phyloP scores from a whole-genome alignment of 2,888 invertebrate genomes.

The Cryptus viduatorius region DNA sequence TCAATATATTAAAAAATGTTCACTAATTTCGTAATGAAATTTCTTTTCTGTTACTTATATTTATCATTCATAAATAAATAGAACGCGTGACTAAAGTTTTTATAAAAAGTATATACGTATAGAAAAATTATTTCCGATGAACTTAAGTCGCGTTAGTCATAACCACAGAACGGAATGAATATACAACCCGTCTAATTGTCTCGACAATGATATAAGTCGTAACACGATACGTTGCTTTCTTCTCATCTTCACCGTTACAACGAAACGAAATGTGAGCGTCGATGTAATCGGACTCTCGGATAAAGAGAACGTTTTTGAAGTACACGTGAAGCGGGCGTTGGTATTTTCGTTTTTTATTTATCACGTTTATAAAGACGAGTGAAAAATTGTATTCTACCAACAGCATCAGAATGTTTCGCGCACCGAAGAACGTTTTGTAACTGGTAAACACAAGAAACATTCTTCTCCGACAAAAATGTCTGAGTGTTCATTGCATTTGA shows the following conservation, averaged over 20 bases:
- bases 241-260: constrained; percentile 37
- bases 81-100: neutral
- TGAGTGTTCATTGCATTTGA: no score
- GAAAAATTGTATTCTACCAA: neutral
- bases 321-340: constrained; percentile 3
- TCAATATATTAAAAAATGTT: neutral
- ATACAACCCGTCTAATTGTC: neutral
- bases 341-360: constrained; percentile 12
- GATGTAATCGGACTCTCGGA: constrained; percentile 58
- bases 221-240: constrained; percentile 52
- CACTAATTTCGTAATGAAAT: neutral
- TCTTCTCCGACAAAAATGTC: neutral
- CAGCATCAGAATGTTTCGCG: neutral
- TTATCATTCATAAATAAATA: neutral
- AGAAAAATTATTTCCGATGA: neutral
- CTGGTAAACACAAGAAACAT: neutral
- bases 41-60: neutral
- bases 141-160: neutral
- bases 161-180: neutral
- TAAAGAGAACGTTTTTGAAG: constrained; percentile 26
- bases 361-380: constrained; percentile 19
- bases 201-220: constrained; percentile 37
- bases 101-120: neutral
- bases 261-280: constrained; percentile 52
- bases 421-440: neutral